Base-by-base conservation (phyloP, 1,140 invertebrate genomes). In the Laupala kohalensis region DNA sequence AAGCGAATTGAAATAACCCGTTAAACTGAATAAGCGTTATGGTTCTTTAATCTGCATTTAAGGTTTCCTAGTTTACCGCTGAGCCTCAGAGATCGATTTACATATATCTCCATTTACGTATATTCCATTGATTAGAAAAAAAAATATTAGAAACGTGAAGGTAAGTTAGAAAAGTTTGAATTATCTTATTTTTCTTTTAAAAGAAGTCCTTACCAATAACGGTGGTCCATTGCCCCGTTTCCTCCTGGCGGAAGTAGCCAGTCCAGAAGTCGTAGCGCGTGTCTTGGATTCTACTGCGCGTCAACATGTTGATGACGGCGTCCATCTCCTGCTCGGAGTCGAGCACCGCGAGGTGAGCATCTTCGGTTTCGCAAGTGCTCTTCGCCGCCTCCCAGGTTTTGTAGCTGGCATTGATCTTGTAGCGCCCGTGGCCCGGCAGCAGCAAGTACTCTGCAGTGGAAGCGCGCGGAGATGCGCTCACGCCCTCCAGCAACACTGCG, bases 371-470 rank as follows among this genome's bases (percentile, higher is more conserved):
- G 71, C 82, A 83, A 0, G 77, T 73, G 0, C 70, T 73, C 64
- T 78, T 77, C 0, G 82, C 82, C 0, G 81, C 79, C 0, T 74
- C 76, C 81, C 81, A 83, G 53, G 75, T 82, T 71, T 73, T 76
- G 6, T 78, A 77, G 0, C 74, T 76, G 24, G 75, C 28, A 27
- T 82, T 80, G 53, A 82, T 79, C 71, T 83, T 83, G 75, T 83
- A 82, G 63, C 80, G 82, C 72, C 80, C 80, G 6, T 73, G 65
- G 75, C 75, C 71, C 5, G 71, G 71, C 0, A 68, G 24, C 19
- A 67, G 37, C 53, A 68, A 29, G 37, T 72, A 68, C 24, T 53
- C 64, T 6, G 69, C 37, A 9, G 37, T 53, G 37, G 37, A 53
- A 9, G 37, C 37, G 37, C 37, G 37, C 37, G 37, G 37, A 9